phyloP scores from a whole-genome alignment of 2,113 vertebrate species.

The Cromileptes altivelis region DNA sequence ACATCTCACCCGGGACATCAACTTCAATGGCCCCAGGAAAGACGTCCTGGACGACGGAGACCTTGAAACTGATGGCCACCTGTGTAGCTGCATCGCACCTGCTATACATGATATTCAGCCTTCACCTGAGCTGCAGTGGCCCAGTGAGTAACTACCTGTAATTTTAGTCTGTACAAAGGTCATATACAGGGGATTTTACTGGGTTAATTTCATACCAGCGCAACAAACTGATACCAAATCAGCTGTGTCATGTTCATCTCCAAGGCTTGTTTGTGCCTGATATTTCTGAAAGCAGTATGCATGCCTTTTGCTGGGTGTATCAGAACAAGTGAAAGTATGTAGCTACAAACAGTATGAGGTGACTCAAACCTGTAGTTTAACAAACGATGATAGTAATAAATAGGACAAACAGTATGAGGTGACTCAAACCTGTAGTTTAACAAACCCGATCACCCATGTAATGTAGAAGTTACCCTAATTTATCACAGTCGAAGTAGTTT shows the following conservation, averaged over 20 bases:
- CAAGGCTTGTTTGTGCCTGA: background rate
- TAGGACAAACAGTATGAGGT: too few species aligned
- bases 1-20: background rate
- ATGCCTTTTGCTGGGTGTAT: background rate
- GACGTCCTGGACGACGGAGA: conserved; percentile 45
- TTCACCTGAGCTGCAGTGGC: conserved; percentile 15
- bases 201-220: background rate
- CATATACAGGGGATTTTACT: too few species aligned
- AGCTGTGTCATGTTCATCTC: background rate
- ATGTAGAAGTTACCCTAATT: too few species aligned
- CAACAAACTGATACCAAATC: background rate
- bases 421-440: background rate
- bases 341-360: too few species aligned
- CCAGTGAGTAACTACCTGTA: conserved; percentile 51
- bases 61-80: conserved; percentile 79
- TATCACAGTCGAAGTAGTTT: background rate
- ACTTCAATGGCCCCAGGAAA: background rate
- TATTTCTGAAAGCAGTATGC: background rate
- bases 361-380: background rate
- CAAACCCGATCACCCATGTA: background rate
- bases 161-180: too few species aligned
- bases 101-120: conserved; percentile 35
- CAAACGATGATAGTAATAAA: too few species aligned
- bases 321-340: too few species aligned
- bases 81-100: background rate